Conservation (phyloP, 2,113 vertebrate genomes). For the Camelus dromedarius region DNA sequence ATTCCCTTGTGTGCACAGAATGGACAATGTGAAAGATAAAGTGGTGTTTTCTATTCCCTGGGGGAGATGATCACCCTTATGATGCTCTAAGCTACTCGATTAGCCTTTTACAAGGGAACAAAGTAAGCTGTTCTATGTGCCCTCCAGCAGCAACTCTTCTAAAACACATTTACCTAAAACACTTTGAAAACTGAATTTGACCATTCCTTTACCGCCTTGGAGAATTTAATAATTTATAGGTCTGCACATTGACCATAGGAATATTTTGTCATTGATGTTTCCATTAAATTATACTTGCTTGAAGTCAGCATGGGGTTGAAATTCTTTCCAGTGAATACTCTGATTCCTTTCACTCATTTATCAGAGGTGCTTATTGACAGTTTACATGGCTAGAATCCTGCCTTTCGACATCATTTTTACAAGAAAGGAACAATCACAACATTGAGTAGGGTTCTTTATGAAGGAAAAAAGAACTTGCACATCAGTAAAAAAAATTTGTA, state of each 20-base stretch:
- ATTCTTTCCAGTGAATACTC: conserved; percentile 54
- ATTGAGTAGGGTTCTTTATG: conserved; percentile 52
- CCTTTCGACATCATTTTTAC: conserved; percentile 68
- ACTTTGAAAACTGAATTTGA: conserved; percentile 70
- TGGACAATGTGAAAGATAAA: conserved; percentile 45
- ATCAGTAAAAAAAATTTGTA: conserved; percentile 9
- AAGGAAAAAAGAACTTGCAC: background rate
- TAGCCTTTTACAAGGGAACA: conserved; percentile 53
- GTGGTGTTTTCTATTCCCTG: background rate
- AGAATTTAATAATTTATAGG: conserved; percentile 78
- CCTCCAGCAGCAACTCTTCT: conserved; percentile 51
- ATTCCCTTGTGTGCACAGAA: conserved; percentile 28
- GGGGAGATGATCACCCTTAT: background rate
- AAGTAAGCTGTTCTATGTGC: background rate
- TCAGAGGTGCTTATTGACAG: conserved; percentile 69
- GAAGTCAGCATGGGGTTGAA: conserved; percentile 74
- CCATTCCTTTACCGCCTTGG: conserved; percentile 57
- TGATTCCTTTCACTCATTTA: conserved; percentile 69
- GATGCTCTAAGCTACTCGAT: conserved; percentile 34
- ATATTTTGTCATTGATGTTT: conserved; percentile 80
- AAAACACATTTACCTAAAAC: conserved; percentile 70
- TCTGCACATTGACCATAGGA: conserved; percentile 73
- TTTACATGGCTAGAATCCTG: conserved; percentile 58
- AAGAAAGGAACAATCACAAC: conserved; percentile 55
- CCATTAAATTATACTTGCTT: conserved; percentile 76